These are phyloP conservation scores for Hybognathus amarus DNA, from an alignment of 2,797 vertebrate species.

Conservation along the genomic window DNA sequence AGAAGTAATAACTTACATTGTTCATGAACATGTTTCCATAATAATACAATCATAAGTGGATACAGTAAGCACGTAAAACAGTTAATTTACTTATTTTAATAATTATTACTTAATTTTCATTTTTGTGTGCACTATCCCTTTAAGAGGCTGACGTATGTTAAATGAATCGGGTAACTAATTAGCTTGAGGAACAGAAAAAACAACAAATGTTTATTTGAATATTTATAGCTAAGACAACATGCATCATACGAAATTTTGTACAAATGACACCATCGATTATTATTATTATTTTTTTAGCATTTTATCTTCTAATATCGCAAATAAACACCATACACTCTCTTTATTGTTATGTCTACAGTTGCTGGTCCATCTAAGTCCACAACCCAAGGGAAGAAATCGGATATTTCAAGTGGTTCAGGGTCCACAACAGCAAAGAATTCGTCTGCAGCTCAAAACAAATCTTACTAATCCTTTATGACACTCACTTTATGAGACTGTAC, in stretches of 20 bases:
- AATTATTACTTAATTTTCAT: no score
- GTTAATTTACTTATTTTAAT: no score
- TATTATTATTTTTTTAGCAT: not conserved
- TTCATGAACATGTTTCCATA: no score
- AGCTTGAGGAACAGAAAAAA: not conserved
- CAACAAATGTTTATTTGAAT: not conserved
- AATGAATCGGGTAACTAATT: not conserved
- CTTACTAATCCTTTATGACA: not conserved
- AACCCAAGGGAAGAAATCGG: slow-evolving; percentile 17
- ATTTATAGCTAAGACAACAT: not conserved
- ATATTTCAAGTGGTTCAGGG: not conserved
- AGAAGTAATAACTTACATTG: no score
- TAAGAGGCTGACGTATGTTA: not conserved
- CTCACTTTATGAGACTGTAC: not conserved
- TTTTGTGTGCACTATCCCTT: no score
- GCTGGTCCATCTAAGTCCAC: slow-evolving; percentile 31
- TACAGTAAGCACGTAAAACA: no score
- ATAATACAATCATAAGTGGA: no score
- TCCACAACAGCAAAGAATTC: not conserved
- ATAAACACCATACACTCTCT: not conserved
- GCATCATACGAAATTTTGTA: not conserved
- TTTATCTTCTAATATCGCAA: not conserved
- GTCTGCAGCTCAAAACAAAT: not conserved
- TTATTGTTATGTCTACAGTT: slow-evolving; percentile 27
- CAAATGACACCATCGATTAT: no score